Evolutionary conservation across 2,888 invertebrate genomes (phyloP), one percentile per base, ranked within the genome.

Genomic region (Kuschelorhynchus macadamiae): DNA sequence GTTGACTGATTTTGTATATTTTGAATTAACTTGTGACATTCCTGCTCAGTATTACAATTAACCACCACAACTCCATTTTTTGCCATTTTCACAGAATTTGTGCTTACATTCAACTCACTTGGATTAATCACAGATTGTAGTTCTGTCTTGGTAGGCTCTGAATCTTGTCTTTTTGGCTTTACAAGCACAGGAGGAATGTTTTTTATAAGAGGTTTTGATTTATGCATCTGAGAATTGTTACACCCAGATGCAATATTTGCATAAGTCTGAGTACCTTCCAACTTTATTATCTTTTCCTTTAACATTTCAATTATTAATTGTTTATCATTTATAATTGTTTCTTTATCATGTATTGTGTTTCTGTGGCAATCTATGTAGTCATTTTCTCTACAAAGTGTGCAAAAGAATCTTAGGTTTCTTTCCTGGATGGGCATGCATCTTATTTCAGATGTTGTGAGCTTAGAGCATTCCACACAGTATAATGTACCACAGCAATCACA

Each of bases 101-200:
- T 53, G 17, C 33, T 25, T 11, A 53, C 12, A 18, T 49, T 49
- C 9, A 49, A 18, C 25, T 49, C 4, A n/a, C 49, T 14, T 9
- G 44, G 44, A 18, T 44, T 44, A 16, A 44, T 18, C 11, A 9
- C 16, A 3, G 18, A 44, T 44, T 30, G 30, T 12, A 53, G 11
- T 17, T 53, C 53, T 9, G 53, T 17, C 33, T 33, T 53, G 33
- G 53, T 53, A 7, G 33, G 16, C n/a, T 53, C 53, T n/a, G 53
- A 7, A 53, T 36, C 53, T 17, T 53, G 36, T 33, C 8, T 44
- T 44, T 44, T 44, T 2, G 44, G 44, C 44, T 11, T 44, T 9
- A 44, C 16, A 18, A 44, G 16, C 17, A 44, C 18, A 11, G 44
- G 44, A 14, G 44, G 44, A 44, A 44, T 17, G 16, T 44, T 49